Conservation (phyloP, 2,113 vertebrate species). For the Podocnemis expansa region DNA sequence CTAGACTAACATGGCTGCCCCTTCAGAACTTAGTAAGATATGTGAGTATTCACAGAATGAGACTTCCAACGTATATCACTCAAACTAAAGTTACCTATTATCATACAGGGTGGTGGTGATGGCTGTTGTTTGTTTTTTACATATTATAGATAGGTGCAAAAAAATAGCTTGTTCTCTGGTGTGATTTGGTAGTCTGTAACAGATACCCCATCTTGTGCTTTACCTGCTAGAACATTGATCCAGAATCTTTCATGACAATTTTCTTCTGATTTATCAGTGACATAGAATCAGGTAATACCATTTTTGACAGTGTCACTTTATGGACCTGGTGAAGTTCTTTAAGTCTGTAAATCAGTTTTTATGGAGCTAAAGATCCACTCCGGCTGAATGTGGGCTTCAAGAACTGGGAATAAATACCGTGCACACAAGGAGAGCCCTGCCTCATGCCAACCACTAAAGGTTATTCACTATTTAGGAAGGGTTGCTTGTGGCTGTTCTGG, state of each 20-base stretch:
- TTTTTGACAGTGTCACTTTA: not conserved
- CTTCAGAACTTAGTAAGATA: no score
- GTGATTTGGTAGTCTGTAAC: not conserved
- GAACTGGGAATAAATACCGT: fast-evolving
- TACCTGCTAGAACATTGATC: not conserved
- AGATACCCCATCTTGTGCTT: not conserved
- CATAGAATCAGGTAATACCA: not conserved
- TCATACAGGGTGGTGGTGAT: not conserved
- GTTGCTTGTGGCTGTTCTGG: not conserved
- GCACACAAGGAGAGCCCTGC: not conserved
- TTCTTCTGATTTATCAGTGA: not conserved
- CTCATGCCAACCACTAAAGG: not conserved
- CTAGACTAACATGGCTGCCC: no score
- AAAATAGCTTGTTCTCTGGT: not conserved
- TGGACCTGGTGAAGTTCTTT: not conserved
- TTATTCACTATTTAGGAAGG: not conserved
- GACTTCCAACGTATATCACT: not conserved
- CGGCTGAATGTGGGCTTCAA: not conserved
- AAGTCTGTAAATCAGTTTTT: not conserved
- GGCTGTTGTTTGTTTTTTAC: not conserved
- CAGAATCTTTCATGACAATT: not conserved
- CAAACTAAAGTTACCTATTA: no score
- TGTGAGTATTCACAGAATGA: not conserved
- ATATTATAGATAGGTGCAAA: not conserved
- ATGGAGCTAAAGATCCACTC: not conserved